phyloP scores from a whole-genome alignment of 2,113 vertebrate species.

The Ctenomys sociabilis region DNA sequence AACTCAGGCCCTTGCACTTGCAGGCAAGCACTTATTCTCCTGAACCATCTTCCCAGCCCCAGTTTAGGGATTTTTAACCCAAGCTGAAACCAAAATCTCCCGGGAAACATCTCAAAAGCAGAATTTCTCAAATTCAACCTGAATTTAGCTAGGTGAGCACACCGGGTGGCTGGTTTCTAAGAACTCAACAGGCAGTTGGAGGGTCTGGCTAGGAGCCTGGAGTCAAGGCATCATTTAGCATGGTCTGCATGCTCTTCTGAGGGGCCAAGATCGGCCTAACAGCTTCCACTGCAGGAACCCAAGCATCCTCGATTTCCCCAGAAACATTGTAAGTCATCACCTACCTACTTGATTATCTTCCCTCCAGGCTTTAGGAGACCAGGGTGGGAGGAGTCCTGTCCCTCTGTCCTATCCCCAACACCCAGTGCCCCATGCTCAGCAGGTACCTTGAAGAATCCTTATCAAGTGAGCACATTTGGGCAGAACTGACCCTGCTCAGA shows the following conservation, averaged over 20 bases:
- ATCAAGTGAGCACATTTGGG: background rate
- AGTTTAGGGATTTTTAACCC: background rate
- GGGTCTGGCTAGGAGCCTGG: background rate
- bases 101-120: constrained; percentile 8
- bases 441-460: background rate
- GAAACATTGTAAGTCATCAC: constrained; percentile 13
- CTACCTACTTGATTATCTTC: background rate
- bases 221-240: background rate
- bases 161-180: background rate
- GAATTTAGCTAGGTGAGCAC: background rate
- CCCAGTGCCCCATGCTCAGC: background rate
- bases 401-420: background rate
- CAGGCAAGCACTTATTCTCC: too few species aligned
- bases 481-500: constrained; percentile 6
- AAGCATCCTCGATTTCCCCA: background rate
- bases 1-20: too few species aligned
- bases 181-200: background rate
- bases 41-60: too few species aligned
- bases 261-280: constrained; percentile 5
- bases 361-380: constrained; percentile 25
- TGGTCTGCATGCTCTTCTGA: background rate
- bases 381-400: background rate
- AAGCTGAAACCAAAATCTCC: background rate
- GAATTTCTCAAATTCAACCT: background rate
- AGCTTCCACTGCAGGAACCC: background rate